These are phyloP conservation scores for Cyprinodon diabolis DNA, from an alignment of 2,797 vertebrate genomes.

Conservation along the genomic window DNA sequence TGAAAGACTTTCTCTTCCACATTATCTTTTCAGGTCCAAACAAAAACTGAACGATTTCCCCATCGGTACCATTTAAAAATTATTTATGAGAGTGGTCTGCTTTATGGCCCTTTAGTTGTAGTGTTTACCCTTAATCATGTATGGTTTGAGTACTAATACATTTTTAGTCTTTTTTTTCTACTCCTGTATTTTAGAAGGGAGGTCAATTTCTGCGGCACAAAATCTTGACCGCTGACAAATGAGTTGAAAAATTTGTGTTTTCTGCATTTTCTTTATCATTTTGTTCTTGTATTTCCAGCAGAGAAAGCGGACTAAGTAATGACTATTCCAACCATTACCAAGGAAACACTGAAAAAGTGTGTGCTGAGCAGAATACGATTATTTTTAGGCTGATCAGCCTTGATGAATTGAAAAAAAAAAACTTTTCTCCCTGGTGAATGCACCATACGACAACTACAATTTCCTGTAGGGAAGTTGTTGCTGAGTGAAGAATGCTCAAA, in stretches of 20 bases:
- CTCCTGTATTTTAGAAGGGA: conserved; percentile 54
- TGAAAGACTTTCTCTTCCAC: conserved; percentile 38
- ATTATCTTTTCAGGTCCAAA: conserved; percentile 40
- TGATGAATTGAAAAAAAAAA: too few relatives aligned
- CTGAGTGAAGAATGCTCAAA: too few relatives aligned
- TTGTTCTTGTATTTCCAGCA: conserved; percentile 37
- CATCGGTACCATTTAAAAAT: conserved; percentile 18
- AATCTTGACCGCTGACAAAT: conserved; percentile 68
- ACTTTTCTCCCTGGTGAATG: too few relatives aligned
- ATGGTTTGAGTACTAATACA: conserved; percentile 48
- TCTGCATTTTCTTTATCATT: conserved; percentile 55
- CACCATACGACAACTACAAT: too few relatives aligned
- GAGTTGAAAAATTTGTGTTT: conserved; percentile 56
- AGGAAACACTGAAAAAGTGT: too few relatives aligned
- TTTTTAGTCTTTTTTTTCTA: conserved; percentile 49
- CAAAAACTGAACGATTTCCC: conserved; percentile 43
- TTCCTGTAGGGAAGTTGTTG: too few relatives aligned
- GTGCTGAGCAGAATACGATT: too few relatives aligned
- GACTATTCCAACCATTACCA: neutral
- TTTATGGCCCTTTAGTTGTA: conserved; percentile 58
- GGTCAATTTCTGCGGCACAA: conserved; percentile 50
- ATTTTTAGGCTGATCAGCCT: too few relatives aligned
- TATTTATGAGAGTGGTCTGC: conserved; percentile 34
- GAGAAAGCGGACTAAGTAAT: conserved; percentile 51
- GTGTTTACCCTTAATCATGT: conserved; percentile 66